Percentiles rank a stretch among this genome's conserved stretches.
Evolutionary conservation across 2,797 vertebrate genomes (phyloP).

Genomic region (Poecilia velifera): DNA sequence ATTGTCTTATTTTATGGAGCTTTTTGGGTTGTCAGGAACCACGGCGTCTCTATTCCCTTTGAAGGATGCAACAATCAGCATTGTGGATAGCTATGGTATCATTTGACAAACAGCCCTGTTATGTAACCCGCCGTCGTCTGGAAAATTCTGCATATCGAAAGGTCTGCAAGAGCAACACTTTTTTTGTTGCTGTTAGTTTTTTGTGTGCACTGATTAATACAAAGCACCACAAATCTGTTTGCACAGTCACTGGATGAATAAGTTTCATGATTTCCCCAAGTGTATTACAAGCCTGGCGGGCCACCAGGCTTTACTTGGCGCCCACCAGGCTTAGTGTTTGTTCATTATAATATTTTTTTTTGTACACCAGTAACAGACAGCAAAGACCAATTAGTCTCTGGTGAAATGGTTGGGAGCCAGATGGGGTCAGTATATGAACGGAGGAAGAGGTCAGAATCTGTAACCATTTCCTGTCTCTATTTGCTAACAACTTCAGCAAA

Average conservation of each 20-base stretch:
- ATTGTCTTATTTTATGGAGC: conserved; percentile 15
- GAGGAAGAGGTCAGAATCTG: no score
- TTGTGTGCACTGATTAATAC: conserved; percentile 37
- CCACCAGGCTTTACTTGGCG: no score
- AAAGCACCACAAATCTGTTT: conserved; percentile 45
- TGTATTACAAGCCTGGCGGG: no score
- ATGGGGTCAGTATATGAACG: no score
- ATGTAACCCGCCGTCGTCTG: conserved; percentile 49
- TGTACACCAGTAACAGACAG: no score
- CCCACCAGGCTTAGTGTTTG: no score
- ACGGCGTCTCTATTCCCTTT: conserved; percentile 36
- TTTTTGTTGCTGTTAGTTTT: neutral
- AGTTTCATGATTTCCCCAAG: neutral
- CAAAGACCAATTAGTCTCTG: no score
- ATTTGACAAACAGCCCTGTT: conserved; percentile 62
- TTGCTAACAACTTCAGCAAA: no score
- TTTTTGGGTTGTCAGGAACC: conserved; percentile 29
- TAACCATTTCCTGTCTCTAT: no score
- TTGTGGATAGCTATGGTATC: conserved; percentile 56
- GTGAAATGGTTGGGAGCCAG: no score
- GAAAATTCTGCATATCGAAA: conserved; percentile 46
- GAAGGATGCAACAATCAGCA: conserved; percentile 55
- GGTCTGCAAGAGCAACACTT: neutral
- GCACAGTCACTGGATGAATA: conserved; percentile 43
- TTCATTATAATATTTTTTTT: no score